Evolutionary conservation across 2,888 invertebrate genomes (phyloP), one percentile per base, ranked within the genome.

Genomic region (Pollenia angustigena): DNA sequence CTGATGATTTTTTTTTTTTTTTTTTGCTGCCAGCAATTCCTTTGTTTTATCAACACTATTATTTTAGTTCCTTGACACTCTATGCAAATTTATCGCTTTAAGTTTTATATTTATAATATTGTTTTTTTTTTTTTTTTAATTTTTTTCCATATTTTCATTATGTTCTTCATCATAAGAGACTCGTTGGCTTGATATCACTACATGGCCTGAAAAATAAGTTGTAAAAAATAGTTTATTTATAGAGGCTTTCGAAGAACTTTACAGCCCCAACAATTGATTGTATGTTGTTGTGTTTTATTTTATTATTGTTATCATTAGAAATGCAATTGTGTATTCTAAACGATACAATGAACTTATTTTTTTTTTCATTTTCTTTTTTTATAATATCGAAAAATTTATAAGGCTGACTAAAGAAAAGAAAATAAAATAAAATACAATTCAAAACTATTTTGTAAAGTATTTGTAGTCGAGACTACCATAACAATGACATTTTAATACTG

Each of bases 291-390:
- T 76, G 48, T 32, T 46, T 12, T 85, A 76, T 46, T 56, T 56
- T 58, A 68, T 69, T 48, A 74, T 78, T 76, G 69, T 66, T 60
- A 48, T 69, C 69, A 79, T 74, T 72, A 68, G 84, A 87, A 80
- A 40, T 78, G 71, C 68, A 81, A 86, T 80, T 81, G 81, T 81
- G 64, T 79, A 87, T 84, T 87, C 87, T 84, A 54, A 81, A 69
- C 71, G 84, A 87, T 81, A 48, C 87, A 87, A 78, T 87, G 87
- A 87, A 87, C 87, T 81, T 76, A 40, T 80, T 81, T 78, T 74
- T 56, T 44, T 14, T 64, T 44, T 48, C 2, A 3, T 16, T 54
- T 32, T 62, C n/a, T 52, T 4, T 48, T 52, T 44, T 69, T 52
- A 2, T 56, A 23, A 32, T 32, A 32, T 32, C 10, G 18, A 16